Conservation (phyloP, 2,888 invertebrate genomes). For the Dysmachus trigonus region DNA sequence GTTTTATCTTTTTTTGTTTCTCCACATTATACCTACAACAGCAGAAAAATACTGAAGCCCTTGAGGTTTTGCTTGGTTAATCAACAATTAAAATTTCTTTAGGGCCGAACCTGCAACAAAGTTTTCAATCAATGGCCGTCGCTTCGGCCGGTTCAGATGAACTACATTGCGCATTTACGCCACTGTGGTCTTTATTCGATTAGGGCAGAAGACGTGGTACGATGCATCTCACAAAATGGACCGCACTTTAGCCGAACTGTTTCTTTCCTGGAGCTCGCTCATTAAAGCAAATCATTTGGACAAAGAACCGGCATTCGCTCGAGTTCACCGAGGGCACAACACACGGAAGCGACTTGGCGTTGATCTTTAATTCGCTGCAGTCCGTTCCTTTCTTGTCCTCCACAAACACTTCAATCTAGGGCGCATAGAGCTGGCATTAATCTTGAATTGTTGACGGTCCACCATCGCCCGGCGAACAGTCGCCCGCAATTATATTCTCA, state of each 20-base stretch:
- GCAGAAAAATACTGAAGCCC: neutral
- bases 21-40: neutral
- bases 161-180: neutral
- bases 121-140: neutral
- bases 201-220: neutral
- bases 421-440: neutral
- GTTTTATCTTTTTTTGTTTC: neutral
- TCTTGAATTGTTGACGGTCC: neutral
- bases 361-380: slow-evolving; percentile 2
- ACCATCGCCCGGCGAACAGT: neutral
- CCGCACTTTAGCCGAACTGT: neutral
- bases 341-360: slow-evolving; percentile 25
- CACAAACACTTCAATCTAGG: slow-evolving; percentile 11
- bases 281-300: slow-evolving; percentile 21
- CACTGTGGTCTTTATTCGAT: neutral
- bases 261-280: neutral
- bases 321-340: slow-evolving; percentile 18
- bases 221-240: neutral
- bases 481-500: slow-evolving; percentile 6
- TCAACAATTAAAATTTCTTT: neutral
- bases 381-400: slow-evolving; percentile 16
- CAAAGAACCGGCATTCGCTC: slow-evolving; percentile 21
- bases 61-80: neutral
- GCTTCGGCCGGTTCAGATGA: neutral
- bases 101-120: neutral